Evolutionary conservation across 2,888 invertebrate genomes (phyloP), one percentile per base, ranked within the genome.

Genomic region (Drosophila suboccidentalis): DNA sequence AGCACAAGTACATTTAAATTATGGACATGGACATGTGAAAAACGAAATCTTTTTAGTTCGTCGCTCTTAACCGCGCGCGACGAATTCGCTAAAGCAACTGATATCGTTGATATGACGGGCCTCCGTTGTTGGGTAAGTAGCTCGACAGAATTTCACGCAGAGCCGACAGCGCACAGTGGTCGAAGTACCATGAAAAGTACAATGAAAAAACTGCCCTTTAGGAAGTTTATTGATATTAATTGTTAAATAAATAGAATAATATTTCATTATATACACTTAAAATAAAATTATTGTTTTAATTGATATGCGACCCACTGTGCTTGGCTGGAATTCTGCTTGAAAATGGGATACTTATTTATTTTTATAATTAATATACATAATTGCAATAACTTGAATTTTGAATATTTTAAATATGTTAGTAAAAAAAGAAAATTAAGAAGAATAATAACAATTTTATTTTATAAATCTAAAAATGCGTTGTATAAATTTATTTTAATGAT

Each of bases 31-130:
- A 82, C 60, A 66, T 74, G 65, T 55, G 61, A 46, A 57, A 38
- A 61, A 54, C 58, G 51, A 69, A 64, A 64, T 73, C 69, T 71
- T 58, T 64, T 57, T 44, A 43, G 60, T 55, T 71, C 43, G 71
- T 58, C 71, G 50, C 70, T 60, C 49, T 39, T 61, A 88, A 89
- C 88, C 78, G 90, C 80, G 82, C 91, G 78, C 89, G 71, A 82
- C 84, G 89, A 86, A 84, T 82, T 86, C 90, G 78, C 84, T 72
- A 78, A 82, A 78, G 80, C 90, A 90, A 90, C 90, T 90, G 90
- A 88, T 90, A 87, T 87, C 78, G 77, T 72, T 83, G 83, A 90
- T 90, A 87, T 85, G 82, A 79, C 87, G 78, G 82, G 86, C 90
- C 86, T 87, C 81, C 82, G 82, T 78, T 79, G 80, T 84, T 80